A percentile compares a stretch with the other conserved stretches of the same genome.
phyloP scores from a whole-genome alignment of 2,113 vertebrate species.

The Aldabrachelys gigantea region DNA sequence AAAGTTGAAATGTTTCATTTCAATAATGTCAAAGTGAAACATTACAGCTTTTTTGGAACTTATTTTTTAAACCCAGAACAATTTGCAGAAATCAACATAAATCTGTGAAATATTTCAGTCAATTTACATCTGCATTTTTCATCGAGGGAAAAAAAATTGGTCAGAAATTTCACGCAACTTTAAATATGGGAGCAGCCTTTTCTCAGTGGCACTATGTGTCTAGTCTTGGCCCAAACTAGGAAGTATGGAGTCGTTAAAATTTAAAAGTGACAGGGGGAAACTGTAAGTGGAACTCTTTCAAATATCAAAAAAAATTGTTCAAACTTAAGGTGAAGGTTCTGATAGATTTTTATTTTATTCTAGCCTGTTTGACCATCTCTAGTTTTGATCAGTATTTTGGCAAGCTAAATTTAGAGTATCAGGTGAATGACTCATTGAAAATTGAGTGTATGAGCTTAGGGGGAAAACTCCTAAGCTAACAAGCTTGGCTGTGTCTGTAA shows the following conservation, averaged over 20 bases:
- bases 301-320: background rate
- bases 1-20: background rate
- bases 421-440: background rate
- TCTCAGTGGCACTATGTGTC: background rate
- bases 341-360: background rate
- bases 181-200: background rate
- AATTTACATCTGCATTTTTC: background rate
- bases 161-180: background rate
- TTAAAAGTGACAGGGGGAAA: background rate
- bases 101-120: background rate
- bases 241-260: background rate
- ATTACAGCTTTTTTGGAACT: background rate
- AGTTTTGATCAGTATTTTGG: background rate
- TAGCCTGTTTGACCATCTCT: background rate
- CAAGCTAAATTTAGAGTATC: background rate
- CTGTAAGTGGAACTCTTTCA: background rate
- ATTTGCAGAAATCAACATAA: background rate
- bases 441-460: background rate
- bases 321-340: background rate
- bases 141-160: fast-evolving
- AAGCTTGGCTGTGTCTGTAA: background rate
- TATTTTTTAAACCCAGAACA: background rate
- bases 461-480: background rate
- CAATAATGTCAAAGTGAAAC: background rate
- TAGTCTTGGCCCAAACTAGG: background rate